Evolutionary conservation across 2,797 vertebrate genomes (phyloP).

Genomic region (Balearica regulorum): DNA sequence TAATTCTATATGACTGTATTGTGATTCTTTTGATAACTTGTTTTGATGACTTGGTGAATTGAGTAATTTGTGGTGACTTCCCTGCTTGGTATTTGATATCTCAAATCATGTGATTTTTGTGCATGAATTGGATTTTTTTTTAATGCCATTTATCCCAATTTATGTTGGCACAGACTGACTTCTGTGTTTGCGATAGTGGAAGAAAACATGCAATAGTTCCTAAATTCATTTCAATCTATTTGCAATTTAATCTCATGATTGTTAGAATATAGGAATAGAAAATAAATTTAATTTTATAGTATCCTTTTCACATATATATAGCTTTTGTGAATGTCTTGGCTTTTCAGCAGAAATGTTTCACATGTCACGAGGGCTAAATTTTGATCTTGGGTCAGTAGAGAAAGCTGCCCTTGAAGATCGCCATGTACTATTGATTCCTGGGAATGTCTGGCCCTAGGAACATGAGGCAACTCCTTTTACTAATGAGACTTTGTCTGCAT

Average conservation of each 20-base stretch:
- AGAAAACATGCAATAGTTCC: background rate
- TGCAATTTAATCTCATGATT: background rate
- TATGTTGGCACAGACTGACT: background rate
- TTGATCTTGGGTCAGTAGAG: background rate
- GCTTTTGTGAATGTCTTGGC: background rate
- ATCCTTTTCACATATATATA: background rate
- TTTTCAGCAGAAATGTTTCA: background rate
- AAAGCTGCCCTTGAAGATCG: background rate
- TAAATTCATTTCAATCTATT: background rate
- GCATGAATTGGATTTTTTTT: background rate
- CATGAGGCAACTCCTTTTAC: background rate
- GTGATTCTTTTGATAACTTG: background rate
- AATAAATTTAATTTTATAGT: background rate
- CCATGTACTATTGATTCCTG: background rate
- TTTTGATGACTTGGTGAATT: background rate
- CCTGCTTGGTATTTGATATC: background rate
- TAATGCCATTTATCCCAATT: constrained; percentile 1
- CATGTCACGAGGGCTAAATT: background rate
- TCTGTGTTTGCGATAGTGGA: background rate
- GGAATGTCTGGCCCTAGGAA: background rate
- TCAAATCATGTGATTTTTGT: background rate
- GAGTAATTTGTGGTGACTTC: background rate
- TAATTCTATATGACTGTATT: background rate
- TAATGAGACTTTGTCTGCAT: background rate
- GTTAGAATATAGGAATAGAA: background rate